Percentiles rank a stretch among this genome's conserved stretches.
Conservation (phyloP, 2,113 vertebrate genomes). For the Ochotona princeps region DNA sequence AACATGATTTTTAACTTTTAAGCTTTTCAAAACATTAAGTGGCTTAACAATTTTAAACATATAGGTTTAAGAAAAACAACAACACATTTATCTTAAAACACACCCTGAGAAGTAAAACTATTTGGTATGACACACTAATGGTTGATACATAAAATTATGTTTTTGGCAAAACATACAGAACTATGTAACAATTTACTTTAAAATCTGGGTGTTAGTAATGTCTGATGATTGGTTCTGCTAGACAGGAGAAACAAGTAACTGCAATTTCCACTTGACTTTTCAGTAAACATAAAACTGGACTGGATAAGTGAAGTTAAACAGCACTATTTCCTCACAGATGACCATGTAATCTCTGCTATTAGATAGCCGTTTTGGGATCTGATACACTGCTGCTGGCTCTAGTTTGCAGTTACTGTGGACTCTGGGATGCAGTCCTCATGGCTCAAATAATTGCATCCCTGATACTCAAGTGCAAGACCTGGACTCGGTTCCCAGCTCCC, state of each 20-base stretch:
- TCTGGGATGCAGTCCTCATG: no score
- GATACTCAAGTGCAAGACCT: no score
- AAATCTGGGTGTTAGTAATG: background rate
- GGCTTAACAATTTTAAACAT: slow-evolving; percentile 3
- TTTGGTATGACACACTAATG: background rate
- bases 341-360: background rate
- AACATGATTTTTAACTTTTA: background rate
- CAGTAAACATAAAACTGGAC: background rate
- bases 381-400: no score
- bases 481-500: no score
- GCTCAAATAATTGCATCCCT: no score
- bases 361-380: no score
- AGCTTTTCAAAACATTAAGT: slow-evolving; percentile 8
- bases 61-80: background rate
- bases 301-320: background rate
- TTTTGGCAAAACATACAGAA: slow-evolving; percentile 18
- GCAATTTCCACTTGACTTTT: background rate
- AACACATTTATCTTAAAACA: background rate
- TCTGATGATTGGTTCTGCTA: background rate
- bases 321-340: background rate
- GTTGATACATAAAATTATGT: background rate
- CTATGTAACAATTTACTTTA: background rate
- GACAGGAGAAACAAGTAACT: background rate
- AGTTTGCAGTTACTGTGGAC: no score
- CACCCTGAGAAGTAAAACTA: background rate